Percentiles rank a stretch among this genome's conserved stretches.
Evolutionary conservation across 2,797 vertebrate species (phyloP).

Genomic region (Chlorospingus semifuscus): DNA sequence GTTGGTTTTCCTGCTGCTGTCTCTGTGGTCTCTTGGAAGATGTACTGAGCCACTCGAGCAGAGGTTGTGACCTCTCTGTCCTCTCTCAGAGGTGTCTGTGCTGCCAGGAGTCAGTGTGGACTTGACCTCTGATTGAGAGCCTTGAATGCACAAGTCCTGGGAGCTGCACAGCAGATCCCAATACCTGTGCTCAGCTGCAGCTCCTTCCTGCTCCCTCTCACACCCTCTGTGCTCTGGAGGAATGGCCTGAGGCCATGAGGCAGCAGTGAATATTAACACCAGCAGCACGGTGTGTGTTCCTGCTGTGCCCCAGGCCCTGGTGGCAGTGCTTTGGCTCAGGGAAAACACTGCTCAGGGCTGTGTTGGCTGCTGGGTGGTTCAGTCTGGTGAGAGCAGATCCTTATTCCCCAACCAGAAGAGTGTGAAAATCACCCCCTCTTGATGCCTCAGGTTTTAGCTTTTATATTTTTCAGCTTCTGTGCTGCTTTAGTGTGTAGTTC

Average conservation of each 20-base stretch:
- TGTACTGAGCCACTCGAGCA: rapidly evolving
- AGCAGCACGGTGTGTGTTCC: neutral
- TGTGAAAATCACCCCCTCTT: neutral
- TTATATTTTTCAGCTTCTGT: neutral
- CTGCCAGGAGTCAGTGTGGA: neutral
- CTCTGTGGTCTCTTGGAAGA: neutral
- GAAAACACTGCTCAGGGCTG: neutral
- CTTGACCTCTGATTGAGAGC: neutral
- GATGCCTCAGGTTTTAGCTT: neutral
- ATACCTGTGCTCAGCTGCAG: neutral
- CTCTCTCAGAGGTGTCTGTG: neutral
- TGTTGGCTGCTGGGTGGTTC: neutral
- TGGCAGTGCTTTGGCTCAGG: neutral
- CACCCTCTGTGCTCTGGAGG: neutral
- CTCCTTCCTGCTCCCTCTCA: neutral
- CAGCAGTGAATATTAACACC: neutral
- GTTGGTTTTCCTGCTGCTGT: neutral
- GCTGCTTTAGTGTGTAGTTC: neutral
- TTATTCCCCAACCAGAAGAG: rapidly evolving
- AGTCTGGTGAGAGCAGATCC: neutral
- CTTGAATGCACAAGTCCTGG: neutral
- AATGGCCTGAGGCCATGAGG: neutral
- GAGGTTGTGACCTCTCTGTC: neutral
- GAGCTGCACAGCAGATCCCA: neutral
- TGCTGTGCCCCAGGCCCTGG: neutral